These are phyloP conservation scores for Protonibea diacanthus DNA, from an alignment of 2,797 vertebrate genomes.

Conservation along the genomic window DNA sequence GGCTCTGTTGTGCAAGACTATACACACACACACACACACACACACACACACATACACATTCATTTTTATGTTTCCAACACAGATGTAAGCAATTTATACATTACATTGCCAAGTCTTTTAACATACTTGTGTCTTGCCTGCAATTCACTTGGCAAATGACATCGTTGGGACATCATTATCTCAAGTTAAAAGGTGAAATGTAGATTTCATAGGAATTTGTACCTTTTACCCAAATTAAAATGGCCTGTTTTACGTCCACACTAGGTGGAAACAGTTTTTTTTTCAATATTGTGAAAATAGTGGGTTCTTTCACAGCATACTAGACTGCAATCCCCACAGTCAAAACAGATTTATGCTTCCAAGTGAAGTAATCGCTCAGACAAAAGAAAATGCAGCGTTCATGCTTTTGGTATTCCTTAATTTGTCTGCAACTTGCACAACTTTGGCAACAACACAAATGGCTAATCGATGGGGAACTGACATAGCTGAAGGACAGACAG, in stretches of 20 bases:
- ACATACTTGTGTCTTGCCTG: slow-evolving; percentile 39
- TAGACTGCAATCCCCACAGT: neutral
- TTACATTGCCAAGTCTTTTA: slow-evolving; percentile 50
- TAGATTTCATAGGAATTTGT: slow-evolving; percentile 35
- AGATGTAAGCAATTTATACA: slow-evolving; percentile 71
- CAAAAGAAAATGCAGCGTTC: neutral
- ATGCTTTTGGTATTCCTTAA: neutral
- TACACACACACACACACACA: slow-evolving; percentile 34
- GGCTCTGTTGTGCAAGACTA: slow-evolving; percentile 63
- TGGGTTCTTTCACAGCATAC: neutral
- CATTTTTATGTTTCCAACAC: slow-evolving; percentile 55
- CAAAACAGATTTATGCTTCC: neutral
- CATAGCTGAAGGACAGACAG: neutral
- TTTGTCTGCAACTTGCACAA: slow-evolving; percentile 3
- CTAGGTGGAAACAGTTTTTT: neutral
- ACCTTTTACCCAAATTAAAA: slow-evolving; percentile 45
- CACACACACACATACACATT: slow-evolving; percentile 30
- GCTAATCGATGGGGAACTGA: neutral
- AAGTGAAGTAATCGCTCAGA: slow-evolving; percentile 1
- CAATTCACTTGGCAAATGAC: slow-evolving; percentile 49
- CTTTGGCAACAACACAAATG: slow-evolving; percentile 7
- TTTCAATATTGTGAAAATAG: slow-evolving; percentile 24
- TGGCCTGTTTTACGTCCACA: neutral
- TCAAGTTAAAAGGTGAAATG: slow-evolving; percentile 39
- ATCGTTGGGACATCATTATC: slow-evolving; percentile 48